These are phyloP conservation scores for Sylvia atricapilla DNA, from an alignment of 2,113 vertebrate species.

Conservation along the genomic window DNA sequence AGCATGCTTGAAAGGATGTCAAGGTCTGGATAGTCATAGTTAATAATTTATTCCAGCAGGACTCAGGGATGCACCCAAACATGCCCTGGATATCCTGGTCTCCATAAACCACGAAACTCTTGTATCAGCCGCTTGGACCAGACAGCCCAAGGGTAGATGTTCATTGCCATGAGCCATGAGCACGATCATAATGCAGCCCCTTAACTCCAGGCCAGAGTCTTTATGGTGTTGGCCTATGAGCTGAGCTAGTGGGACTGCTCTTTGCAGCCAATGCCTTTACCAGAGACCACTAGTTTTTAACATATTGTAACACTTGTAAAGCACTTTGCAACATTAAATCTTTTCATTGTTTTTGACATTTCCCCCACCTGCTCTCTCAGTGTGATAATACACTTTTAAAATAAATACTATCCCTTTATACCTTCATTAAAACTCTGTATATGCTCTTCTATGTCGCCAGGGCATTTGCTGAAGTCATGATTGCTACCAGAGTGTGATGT, in stretches of 20 bases:
- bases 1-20: background rate
- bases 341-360: background rate
- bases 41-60: background rate
- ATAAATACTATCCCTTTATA: background rate
- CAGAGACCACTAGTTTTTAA: background rate
- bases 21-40: background rate
- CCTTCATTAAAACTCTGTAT: background rate
- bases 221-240: background rate
- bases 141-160: background rate
- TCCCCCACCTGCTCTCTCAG: background rate
- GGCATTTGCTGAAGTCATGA: conserved; percentile 56
- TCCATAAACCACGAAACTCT: background rate
- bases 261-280: background rate
- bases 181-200: background rate
- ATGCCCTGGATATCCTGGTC: fast-evolving
- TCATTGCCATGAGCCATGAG: background rate
- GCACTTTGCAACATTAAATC: conserved; percentile 17
- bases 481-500: conserved; percentile 39
- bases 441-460: conserved; percentile 10
- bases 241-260: background rate
- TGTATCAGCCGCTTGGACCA: background rate
- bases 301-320: conserved; percentile 3
- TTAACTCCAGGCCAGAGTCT: background rate
- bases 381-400: conserved; percentile 14
- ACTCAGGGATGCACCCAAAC: background rate